phyloP scores from a whole-genome alignment of 1,140 invertebrate species.

The Akabosia matsudoensis region DNA sequence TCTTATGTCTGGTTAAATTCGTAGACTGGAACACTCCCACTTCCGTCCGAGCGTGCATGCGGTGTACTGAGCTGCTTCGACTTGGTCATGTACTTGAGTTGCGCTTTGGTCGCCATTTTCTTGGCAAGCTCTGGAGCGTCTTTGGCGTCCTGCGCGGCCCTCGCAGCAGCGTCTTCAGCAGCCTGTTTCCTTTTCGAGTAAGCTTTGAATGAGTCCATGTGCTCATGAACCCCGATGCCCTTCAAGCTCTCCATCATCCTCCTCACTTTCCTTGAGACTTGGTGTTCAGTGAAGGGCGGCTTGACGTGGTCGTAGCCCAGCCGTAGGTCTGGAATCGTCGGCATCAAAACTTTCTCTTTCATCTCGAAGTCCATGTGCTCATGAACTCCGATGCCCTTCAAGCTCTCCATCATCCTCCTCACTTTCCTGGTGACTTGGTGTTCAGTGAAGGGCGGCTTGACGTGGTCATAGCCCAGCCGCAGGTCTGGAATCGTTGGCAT shows the following conservation, averaged over 20 bases:
- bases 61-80: not conserved
- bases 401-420: not conserved
- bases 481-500: constrained; percentile 33
- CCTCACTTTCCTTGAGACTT: not conserved
- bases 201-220: not conserved
- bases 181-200: not conserved
- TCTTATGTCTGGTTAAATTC: too few relatives aligned
- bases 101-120: not conserved
- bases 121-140: not conserved
- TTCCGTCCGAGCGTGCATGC: too few relatives aligned
- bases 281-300: not conserved
- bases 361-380: not conserved
- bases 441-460: not conserved
- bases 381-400: not conserved
- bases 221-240: not conserved
- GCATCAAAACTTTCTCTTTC: constrained; percentile 35
- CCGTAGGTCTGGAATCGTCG: constrained; percentile 25
- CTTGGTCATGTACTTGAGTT: not conserved
- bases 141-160: constrained; percentile 4
- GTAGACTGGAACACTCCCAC: too few relatives aligned
- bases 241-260: not conserved
- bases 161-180: not conserved
- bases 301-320: constrained; percentile 25
- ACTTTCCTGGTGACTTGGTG: not conserved
- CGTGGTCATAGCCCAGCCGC: constrained; percentile 22